Percentiles rank a stretch among this genome's conserved stretches.
Evolutionary conservation across 2,888 invertebrate genomes (phyloP).

Genomic region (Timema podura): DNA sequence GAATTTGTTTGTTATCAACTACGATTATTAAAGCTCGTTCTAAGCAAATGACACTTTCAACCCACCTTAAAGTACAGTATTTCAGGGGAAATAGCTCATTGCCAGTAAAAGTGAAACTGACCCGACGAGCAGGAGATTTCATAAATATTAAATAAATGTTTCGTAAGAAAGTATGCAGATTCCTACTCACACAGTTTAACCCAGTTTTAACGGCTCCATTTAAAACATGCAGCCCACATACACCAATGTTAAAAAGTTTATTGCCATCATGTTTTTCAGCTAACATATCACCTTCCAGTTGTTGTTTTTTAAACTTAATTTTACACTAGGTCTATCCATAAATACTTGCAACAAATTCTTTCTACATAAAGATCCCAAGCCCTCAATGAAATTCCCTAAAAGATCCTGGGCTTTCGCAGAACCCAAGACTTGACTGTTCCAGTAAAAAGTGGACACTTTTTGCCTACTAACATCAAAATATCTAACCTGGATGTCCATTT

Average conservation of each 20-base stretch:
- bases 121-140: not conserved
- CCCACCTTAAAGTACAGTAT: not conserved
- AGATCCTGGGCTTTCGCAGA: not conserved
- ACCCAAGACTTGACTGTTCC: not conserved
- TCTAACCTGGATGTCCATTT: slow-evolving; percentile 2
- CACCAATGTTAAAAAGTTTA: not conserved
- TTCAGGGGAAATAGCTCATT: not conserved
- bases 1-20: not conserved
- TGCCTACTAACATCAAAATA: slow-evolving; percentile 9
- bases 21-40: not conserved
- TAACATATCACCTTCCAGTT: not conserved
- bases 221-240: not conserved
- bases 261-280: not conserved
- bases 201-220: not conserved
- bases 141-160: not conserved
- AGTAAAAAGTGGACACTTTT: not conserved
- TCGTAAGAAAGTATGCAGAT: not conserved
- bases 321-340: not conserved
- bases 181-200: not conserved
- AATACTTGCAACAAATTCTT: not conserved
- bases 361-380: not conserved
- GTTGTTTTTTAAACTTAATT: not conserved
- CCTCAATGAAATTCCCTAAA: not conserved
- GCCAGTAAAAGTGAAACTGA: not conserved
- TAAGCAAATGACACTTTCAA: slow-evolving; percentile 3